A percentile compares a stretch with the other conserved stretches of the same genome.
Evolutionary conservation across 2,888 invertebrate genomes (phyloP).

Genomic region (Cylindroiulus punctatus): DNA sequence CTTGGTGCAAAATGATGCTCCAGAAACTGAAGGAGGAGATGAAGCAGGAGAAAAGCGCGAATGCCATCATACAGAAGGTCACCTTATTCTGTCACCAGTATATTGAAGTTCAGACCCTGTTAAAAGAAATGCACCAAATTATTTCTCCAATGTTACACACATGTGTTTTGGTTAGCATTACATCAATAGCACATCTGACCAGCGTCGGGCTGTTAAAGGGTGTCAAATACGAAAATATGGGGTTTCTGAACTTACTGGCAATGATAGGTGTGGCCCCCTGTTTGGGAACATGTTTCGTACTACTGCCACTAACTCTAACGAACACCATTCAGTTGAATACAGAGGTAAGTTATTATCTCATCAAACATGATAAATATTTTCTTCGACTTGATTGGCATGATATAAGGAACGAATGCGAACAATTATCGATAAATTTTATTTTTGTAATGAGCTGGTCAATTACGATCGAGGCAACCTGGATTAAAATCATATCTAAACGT

Average conservation of each 20-base stretch:
- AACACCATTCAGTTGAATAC: neutral
- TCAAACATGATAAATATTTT: too few relatives aligned
- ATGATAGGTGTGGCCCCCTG: too few relatives aligned
- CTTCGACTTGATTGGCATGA: too few relatives aligned
- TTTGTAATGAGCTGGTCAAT: too few relatives aligned
- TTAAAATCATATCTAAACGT: neutral
- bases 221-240: neutral
- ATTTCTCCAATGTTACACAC: neutral
- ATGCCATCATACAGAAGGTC: neutral
- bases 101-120: too few relatives aligned
- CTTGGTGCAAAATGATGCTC: neutral
- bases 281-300: too few relatives aligned
- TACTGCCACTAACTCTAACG: neutral
- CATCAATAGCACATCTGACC: neutral
- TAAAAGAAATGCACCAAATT: too few relatives aligned
- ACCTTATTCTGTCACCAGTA: too few relatives aligned
- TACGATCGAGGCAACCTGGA: neutral
- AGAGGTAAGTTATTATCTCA: neutral
- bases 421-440: neutral
- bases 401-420: too few relatives aligned
- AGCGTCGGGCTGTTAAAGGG: neutral
- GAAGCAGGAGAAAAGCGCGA: neutral
- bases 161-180: neutral
- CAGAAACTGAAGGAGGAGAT: neutral
- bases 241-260: too few relatives aligned